Evolutionary conservation across 2,113 vertebrate genomes (phyloP).

Genomic region (Fulica atra): DNA sequence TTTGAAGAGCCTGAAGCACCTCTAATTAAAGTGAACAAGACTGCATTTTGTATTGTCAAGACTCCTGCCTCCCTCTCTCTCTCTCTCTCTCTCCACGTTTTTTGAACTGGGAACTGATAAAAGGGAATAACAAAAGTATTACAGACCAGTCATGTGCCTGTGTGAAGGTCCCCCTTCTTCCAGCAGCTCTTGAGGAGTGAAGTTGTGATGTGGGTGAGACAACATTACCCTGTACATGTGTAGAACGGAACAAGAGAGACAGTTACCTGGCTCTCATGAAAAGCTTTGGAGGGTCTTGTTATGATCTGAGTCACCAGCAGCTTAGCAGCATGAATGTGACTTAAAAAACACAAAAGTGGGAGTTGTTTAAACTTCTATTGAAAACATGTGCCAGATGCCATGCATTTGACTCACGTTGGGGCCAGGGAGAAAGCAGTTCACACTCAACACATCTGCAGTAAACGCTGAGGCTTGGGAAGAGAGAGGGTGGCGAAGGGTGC

Average conservation of each 20-base stretch:
- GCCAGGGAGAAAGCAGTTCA: not conserved
- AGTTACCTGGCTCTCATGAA: not conserved
- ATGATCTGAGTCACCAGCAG: not conserved
- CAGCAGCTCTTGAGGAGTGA: not conserved
- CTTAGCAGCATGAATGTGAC: not conserved
- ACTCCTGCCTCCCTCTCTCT: not conserved
- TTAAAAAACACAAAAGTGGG: not conserved
- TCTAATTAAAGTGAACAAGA: not conserved
- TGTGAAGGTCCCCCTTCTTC: not conserved
- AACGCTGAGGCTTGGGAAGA: not conserved
- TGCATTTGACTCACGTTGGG: rapidly evolving
- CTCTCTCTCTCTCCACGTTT: not conserved
- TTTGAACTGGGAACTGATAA: not conserved
- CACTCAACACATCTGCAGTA: not conserved
- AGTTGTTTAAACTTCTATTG: not conserved
- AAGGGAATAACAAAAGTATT: not conserved
- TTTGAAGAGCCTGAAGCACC: not conserved
- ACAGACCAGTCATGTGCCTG: not conserved
- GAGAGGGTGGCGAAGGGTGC: rapidly evolving
- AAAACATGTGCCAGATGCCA: not conserved
- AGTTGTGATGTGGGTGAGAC: not conserved
- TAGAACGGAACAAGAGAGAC: not conserved
- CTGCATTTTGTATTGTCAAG: not conserved
- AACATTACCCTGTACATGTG: not conserved
- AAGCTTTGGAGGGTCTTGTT: not conserved